Percentiles rank a stretch among this genome's conserved stretches.
phyloP scores from a whole-genome alignment of 2,113 vertebrate genomes.

The Colaptes auratus region DNA sequence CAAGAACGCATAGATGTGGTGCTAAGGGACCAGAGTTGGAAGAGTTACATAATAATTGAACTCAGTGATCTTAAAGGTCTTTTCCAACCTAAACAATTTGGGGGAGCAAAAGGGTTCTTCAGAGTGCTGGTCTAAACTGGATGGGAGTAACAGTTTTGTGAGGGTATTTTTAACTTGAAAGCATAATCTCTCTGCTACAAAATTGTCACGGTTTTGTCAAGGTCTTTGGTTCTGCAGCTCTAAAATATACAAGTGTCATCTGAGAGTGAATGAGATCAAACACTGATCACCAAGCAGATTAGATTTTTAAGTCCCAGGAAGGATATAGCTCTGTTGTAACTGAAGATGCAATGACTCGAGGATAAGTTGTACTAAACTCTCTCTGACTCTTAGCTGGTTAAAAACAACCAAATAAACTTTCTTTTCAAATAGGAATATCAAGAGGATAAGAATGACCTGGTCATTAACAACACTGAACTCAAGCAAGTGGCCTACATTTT shows the following conservation, averaged over 20 bases:
- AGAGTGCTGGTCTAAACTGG: background rate
- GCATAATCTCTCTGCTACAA: background rate
- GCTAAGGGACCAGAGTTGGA: too few species aligned
- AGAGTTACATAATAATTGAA: too few species aligned
- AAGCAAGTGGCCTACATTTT: conserved; percentile 96
- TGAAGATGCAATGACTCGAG: conserved; percentile 19
- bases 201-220: background rate
- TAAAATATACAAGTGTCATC: background rate
- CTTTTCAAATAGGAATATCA: conserved; percentile 88
- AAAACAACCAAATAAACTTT: conserved; percentile 42
- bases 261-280: background rate
- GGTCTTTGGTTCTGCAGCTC: background rate
- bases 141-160: background rate
- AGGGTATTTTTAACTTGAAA: background rate
- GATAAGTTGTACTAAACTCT: conserved; percentile 13
- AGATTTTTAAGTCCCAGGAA: conserved; percentile 34
- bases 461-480: conserved; percentile 92
- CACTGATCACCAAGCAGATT: background rate
- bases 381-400: conserved; percentile 18
- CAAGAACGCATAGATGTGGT: too few species aligned
- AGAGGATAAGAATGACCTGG: conserved; percentile 87
- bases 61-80: too few species aligned
- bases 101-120: background rate
- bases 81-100: too few species aligned
- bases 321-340: conserved; percentile 7